Percentiles rank a stretch among this genome's conserved stretches.
Evolutionary conservation across 1,140 invertebrate species (phyloP).

Genomic region (Drosophila serrata): DNA sequence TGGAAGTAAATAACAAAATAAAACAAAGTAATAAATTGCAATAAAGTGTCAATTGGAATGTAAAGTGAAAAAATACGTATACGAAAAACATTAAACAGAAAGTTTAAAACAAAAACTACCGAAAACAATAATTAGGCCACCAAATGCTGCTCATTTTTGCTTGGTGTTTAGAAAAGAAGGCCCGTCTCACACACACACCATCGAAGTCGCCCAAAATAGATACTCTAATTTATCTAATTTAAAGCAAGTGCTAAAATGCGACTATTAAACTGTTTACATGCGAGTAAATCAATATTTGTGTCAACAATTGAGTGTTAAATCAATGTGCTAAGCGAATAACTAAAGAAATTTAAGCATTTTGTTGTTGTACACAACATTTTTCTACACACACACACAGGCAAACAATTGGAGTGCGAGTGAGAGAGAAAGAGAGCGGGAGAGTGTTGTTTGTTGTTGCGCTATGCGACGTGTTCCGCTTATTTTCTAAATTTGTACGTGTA

Average conservation of each 20-base stretch:
- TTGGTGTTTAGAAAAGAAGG: conserved; percentile 59
- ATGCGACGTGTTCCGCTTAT: conserved; percentile 64
- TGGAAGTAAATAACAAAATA: conserved; percentile 34
- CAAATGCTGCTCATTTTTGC: conserved; percentile 50
- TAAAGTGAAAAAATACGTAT: not conserved
- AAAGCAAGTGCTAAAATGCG: conserved; percentile 16
- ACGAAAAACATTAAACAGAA: not conserved
- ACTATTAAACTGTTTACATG: conserved; percentile 5
- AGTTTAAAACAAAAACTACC: not conserved
- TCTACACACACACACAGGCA: conserved; percentile 26
- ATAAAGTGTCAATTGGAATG: conserved; percentile 2
- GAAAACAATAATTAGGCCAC: conserved; percentile 44
- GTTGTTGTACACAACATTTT: conserved; percentile 40
- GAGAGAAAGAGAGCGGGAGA: conserved; percentile 10
- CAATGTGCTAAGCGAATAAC: conserved; percentile 13
- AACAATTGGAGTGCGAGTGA: conserved; percentile 28
- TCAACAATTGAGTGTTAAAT: conserved; percentile 7
- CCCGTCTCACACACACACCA: conserved; percentile 48
- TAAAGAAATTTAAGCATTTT: conserved; percentile 37
- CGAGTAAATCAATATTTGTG: conserved; percentile 36
- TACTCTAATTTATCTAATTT: conserved; percentile 18
- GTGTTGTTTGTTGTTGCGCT: conserved; percentile 33
- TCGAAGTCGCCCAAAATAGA: conserved; percentile 37
- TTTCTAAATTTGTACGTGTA: conserved; percentile 18
- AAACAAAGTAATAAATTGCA: no score